Percentiles rank a stretch among this genome's conserved stretches.
Conservation (phyloP, 2,888 invertebrate genomes). For the Lycaena phlaeas region DNA sequence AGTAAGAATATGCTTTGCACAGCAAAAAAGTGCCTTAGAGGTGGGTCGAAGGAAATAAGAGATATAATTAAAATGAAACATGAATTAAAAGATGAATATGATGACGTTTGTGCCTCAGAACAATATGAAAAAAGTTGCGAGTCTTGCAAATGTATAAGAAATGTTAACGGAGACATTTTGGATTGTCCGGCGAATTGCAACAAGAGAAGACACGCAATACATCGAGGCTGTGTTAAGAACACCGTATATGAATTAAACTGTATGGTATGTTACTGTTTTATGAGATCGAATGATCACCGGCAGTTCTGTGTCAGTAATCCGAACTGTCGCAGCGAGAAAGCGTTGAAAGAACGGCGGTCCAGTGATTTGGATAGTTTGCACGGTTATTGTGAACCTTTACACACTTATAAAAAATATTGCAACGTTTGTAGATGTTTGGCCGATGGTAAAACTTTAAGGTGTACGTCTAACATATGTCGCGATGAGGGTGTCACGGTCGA, state of each 20-base stretch:
- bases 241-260: conserved; percentile 37
- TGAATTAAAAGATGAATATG: conserved; percentile 23
- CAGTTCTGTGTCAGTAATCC: conserved; percentile 32
- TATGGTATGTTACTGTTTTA: conserved; percentile 36
- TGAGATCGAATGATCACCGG: conserved; percentile 22
- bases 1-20: conserved; percentile 53
- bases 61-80: not conserved
- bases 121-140: conserved; percentile 44
- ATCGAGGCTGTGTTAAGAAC: conserved; percentile 31
- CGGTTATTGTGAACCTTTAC: conserved; percentile 48
- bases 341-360: conserved; percentile 1
- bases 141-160: conserved; percentile 37
- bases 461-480: conserved; percentile 32
- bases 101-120: conserved; percentile 34
- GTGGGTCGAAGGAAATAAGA: not conserved
- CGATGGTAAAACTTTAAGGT: conserved; percentile 37
- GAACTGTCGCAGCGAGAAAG: conserved; percentile 18
- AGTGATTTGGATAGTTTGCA: conserved; percentile 24
- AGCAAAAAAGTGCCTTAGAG: conserved; percentile 40
- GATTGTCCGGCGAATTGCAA: conserved; percentile 44
- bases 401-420: conserved; percentile 37
- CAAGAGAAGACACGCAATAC: not conserved
- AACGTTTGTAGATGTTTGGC: conserved; percentile 42
- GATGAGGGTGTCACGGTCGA: not conserved
- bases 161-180: conserved; percentile 28